phyloP scores from a whole-genome alignment of 2,797 vertebrate genomes.

The Thalassophryne amazonica region DNA sequence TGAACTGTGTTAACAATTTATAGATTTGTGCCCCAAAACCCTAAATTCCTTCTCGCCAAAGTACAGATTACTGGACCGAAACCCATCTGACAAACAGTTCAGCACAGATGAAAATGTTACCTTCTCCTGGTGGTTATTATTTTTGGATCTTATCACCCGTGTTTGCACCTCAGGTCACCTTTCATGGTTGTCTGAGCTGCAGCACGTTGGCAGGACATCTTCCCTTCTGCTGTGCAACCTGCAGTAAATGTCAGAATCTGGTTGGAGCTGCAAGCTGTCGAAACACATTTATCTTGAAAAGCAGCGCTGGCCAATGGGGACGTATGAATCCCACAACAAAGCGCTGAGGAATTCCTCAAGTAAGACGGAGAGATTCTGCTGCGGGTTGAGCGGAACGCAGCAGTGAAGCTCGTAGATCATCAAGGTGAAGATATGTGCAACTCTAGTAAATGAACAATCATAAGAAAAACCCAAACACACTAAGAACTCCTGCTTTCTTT shows the following conservation, averaged over 20 bases:
- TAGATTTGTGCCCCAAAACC: too few species aligned
- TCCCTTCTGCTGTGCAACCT: conserved; percentile 27
- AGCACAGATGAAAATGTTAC: too few species aligned
- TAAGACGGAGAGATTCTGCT: not conserved
- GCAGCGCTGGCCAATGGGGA: conserved; percentile 34
- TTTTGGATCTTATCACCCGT: not conserved
- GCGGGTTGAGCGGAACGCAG: too few species aligned
- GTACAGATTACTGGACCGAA: too few species aligned
- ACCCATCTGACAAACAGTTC: too few species aligned
- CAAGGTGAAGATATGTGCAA: too few species aligned
- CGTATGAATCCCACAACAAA: not conserved
- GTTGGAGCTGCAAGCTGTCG: conserved; percentile 58
- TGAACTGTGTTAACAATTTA: too few species aligned
- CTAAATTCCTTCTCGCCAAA: too few species aligned
- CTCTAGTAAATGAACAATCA: not conserved
- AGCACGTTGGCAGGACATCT: conserved; percentile 28
- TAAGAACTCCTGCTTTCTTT: conserved; percentile 1
- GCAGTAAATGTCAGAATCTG: conserved; percentile 69
- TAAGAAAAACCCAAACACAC: conserved; percentile 32
- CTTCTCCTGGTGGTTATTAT: not conserved
- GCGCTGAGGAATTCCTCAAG: conserved; percentile 2
- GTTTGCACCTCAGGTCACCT: conserved; percentile 21
- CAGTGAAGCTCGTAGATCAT: too few species aligned
- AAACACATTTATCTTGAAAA: conserved; percentile 58
- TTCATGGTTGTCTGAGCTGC: conserved; percentile 47